phyloP scores from a whole-genome alignment of 2,888 invertebrate species.

The Mechanitis mazaeus region DNA sequence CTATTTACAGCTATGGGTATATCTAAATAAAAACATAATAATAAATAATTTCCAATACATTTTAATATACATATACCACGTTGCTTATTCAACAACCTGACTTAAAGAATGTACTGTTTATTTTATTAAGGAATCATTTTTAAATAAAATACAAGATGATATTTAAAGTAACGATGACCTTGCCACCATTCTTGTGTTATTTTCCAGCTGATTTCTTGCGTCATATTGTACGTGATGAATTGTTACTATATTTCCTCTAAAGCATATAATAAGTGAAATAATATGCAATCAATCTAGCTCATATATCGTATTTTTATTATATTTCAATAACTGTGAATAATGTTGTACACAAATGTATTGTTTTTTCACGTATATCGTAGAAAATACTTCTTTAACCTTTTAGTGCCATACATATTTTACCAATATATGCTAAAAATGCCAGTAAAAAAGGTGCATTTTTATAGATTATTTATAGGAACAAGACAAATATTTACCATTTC shows the following conservation, averaged over 20 bases:
- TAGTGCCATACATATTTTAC: too few relatives aligned
- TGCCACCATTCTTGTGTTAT: conserved; percentile 6
- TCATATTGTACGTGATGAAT: conserved; percentile 11
- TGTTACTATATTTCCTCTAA: background rate
- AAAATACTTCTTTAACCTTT: too few relatives aligned
- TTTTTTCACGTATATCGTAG: too few relatives aligned
- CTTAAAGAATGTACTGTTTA: conserved; percentile 6
- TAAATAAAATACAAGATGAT: conserved; percentile 10
- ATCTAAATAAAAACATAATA: too few relatives aligned
- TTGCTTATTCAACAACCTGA: background rate
- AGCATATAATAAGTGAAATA: background rate
- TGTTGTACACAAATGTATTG: too few relatives aligned
- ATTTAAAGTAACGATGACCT: conserved; percentile 11
- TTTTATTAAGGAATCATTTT: too few relatives aligned
- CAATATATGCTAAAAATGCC: too few relatives aligned
- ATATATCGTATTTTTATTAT: too few relatives aligned
- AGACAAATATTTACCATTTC: too few relatives aligned
- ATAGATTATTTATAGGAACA: too few relatives aligned
- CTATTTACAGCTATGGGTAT: conserved; percentile 6
- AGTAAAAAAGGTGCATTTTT: too few relatives aligned
- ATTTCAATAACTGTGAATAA: too few relatives aligned
- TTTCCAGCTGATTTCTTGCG: conserved; percentile 7
- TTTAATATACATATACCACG: background rate
- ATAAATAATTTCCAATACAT: conserved; percentile 8
- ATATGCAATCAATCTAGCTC: background rate